Conservation (phyloP, 2,888 invertebrate genomes). For the Heteropelma amictum region DNA sequence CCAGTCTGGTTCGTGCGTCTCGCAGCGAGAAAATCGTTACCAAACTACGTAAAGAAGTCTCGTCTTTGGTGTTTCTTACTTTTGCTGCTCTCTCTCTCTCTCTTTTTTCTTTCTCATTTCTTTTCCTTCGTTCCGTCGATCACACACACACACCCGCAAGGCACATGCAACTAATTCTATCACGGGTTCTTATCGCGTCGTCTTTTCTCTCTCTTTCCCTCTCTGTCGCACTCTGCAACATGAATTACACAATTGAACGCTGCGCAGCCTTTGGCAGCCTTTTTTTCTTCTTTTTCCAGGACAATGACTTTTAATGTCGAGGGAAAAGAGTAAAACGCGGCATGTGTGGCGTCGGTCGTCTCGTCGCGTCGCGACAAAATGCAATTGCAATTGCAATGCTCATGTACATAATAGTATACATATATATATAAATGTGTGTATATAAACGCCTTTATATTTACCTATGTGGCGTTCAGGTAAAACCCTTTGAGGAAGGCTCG, state of each 20-base stretch:
- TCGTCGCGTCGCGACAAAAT: conserved; percentile 57
- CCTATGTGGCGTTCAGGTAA: too few relatives aligned
- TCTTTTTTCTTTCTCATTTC: conserved; percentile 10
- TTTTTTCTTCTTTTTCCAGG: too few relatives aligned
- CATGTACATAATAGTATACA: conserved; percentile 24
- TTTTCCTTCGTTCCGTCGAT: conserved; percentile 36
- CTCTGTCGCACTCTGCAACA: conserved; percentile 3
- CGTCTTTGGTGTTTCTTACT: conserved; percentile 13
- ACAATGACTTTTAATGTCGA: conserved; percentile 62
- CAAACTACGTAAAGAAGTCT: conserved; percentile 70
- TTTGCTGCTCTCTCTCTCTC: conserved; percentile 32
- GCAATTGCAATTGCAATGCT: conserved; percentile 58
- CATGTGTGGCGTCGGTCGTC: conserved; percentile 57
- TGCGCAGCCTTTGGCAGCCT: conserved; percentile 57
- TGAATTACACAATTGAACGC: conserved; percentile 60
- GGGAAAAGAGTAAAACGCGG: conserved; percentile 48
- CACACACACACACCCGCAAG: too few relatives aligned
- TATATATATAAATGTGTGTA: too few relatives aligned
- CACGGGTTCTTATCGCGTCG: conserved; percentile 17
- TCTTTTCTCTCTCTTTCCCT: conserved; percentile 3
- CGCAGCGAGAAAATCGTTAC: conserved; percentile 66
- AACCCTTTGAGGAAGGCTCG: too few relatives aligned
- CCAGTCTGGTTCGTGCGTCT: conserved; percentile 58
- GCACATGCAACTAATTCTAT: conserved; percentile 43
- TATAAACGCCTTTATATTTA: too few relatives aligned